Conservation (phyloP, 2,888 invertebrate species). For the Pachliopta kotzebuea region DNA sequence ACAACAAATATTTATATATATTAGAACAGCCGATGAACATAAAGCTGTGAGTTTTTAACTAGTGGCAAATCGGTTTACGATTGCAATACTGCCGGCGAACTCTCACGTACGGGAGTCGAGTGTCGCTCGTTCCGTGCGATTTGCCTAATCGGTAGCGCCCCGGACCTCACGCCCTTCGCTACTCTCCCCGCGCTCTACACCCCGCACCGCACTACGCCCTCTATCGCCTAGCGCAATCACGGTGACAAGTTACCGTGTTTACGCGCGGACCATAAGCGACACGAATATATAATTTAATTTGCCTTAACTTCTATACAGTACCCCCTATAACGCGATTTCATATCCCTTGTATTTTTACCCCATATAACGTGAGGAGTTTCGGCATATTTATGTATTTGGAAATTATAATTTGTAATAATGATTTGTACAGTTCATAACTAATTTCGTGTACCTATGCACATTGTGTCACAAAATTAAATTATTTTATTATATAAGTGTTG, state of each 20-base stretch:
- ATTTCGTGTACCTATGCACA: too few species aligned
- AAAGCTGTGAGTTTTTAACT: background rate
- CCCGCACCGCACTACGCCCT: background rate
- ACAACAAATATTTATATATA: too few species aligned
- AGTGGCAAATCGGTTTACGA: slow-evolving; percentile 18
- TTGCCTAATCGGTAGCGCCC: slow-evolving; percentile 21
- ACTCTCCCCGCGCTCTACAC: background rate
- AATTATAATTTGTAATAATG: too few species aligned
- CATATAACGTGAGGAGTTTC: too few species aligned
- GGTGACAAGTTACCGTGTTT: slow-evolving; percentile 9
- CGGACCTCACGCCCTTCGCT: slow-evolving; percentile 1
- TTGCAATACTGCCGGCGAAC: slow-evolving; percentile 18
- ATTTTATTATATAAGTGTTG: too few species aligned
- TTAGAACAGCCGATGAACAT: too few species aligned
- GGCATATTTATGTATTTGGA: too few species aligned
- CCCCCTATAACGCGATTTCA: too few species aligned
- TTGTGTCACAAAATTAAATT: too few species aligned
- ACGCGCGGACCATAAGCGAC: slow-evolving; percentile 6
- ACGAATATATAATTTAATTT: slow-evolving; percentile 2
- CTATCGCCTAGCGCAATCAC: background rate
- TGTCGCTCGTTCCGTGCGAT: slow-evolving; percentile 20
- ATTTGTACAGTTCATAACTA: too few species aligned
- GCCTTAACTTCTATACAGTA: background rate
- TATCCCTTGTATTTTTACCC: too few species aligned
- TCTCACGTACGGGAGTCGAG: slow-evolving; percentile 13